Base-by-base conservation (phyloP, 2,888 invertebrate genomes). In the Cenopis cana region DNA sequence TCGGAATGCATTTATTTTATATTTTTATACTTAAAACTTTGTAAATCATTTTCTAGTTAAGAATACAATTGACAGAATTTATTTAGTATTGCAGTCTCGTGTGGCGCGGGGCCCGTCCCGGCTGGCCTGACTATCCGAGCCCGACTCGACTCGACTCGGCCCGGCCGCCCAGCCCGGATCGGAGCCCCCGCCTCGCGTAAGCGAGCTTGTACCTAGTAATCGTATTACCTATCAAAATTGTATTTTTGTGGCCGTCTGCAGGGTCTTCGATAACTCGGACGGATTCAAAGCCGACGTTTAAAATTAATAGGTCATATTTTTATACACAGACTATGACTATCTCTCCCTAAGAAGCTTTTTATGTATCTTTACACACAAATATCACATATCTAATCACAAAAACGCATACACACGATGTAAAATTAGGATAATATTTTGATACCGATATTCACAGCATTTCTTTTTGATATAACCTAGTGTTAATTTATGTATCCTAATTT, bases 401-500 rank as follows among this genome's bases (percentile, higher is more conserved):
- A 85, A 87, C 86, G 87, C 88, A 79, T 84, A 85, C 85, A 85
- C 89, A 87, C 85, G 77, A 85, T 86, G 80, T 84, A 87, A 64
- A 87, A 87, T 89, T 90, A 91, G 87, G 82, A 82, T 90, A 90
- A 91, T 87, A 87, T 93, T 93, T 93, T 93, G 92, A 93, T 93
- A 93, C 83, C 83, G 85, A 90, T 93, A 90, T 93, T 93, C 90
- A 89, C 88, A 85, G 87, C 89, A 86, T 90, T 91, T 91, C 80
- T 80, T 90, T 89, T 90, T 88, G 76, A 86, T 89, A 88, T 86
- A 85, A 71, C 81, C 87, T 90, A 89, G 86, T 87, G 83, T 90
- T 85, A 89, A 88, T 85, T 88, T 85, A 82, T 85, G 83, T 89
- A 88, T 69, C 81, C 80, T 86, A 85, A 85, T 88, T 83, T 87